phyloP scores from a whole-genome alignment of 1,140 invertebrate genomes.

The Cataglyphis hispanica region DNA sequence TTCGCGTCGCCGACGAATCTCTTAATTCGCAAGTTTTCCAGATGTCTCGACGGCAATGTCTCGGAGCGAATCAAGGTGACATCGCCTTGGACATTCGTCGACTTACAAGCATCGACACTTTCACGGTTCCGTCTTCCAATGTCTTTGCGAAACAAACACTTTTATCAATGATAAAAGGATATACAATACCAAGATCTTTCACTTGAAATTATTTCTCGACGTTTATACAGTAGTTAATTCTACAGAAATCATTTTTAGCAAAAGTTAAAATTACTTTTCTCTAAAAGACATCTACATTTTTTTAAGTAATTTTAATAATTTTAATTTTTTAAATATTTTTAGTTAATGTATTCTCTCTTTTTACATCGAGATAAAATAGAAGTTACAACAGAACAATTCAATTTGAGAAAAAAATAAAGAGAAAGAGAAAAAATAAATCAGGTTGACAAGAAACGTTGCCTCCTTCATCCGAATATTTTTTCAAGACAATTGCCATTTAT shows the following conservation, averaged over 20 bases:
- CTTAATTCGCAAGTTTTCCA: constrained; percentile 79
- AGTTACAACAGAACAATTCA: neutral
- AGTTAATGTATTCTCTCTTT: neutral
- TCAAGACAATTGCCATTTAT: neutral
- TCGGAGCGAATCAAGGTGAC: constrained; percentile 59
- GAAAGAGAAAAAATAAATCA: too few species aligned
- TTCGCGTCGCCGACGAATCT: constrained; percentile 67
- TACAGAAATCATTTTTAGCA: neutral
- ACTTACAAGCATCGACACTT: constrained; percentile 38
- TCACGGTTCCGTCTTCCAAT: neutral
- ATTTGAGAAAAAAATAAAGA: neutral
- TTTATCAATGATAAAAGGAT: neutral
- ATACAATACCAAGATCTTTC: neutral
- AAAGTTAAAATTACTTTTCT: neutral
- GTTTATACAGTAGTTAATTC: neutral
- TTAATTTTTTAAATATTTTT: neutral
- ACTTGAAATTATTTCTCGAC: neutral
- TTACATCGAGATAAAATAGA: neutral
- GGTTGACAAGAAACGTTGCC: neutral
- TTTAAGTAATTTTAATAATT: neutral
- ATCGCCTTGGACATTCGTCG: constrained; percentile 25
- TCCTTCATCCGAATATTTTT: neutral
- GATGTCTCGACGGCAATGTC: constrained; percentile 58
- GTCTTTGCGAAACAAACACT: constrained; percentile 21
- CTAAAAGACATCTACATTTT: neutral